Evolutionary conservation across 2,888 invertebrate species (phyloP), one percentile per base, ranked within the genome.

Genomic region (Cosmia pyralina): DNA sequence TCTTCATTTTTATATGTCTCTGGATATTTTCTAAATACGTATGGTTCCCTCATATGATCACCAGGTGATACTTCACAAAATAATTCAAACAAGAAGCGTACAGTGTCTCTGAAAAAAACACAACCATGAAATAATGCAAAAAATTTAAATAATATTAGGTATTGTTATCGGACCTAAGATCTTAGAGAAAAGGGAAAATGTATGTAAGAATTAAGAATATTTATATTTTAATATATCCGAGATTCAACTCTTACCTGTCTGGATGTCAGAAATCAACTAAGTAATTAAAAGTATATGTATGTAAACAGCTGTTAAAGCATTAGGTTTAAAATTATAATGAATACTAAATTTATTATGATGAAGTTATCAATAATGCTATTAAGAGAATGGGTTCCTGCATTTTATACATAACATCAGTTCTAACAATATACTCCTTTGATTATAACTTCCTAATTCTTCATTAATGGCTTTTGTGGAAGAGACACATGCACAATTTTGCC

Each of bases 11-110:
- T 97, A 92, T 98, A 99, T 76, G 97, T 97, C 84, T 98, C 98
- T 60, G 99, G 99, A 94, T 98, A 99, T 92, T 98, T 98, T 92
- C 98, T 98, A 63, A 98, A 95, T 88, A 99, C 98, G 95, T 98
- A 97, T 75, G 98, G 97, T 85, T 96, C 96, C 82, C 84, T 92
- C 72, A 96, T 93, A 86, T 97, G 96, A 83, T 97, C 97, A 64
- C 96, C 96, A 58, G 96, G 96, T 79, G 98, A 98, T 79, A 98
- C 97, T 96, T 98, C 98, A 92, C 98, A 98, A 92, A 98, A 98
- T 91, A 98, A 97, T 94, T 98, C 98, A 93, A 98, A 98, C 78
- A 98, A 95, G 93, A 97, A 97, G 90, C 97, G 97, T 74, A 98
- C 98, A 95, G 98, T 98, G 90, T 98, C 98, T 96, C 98, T 98